A percentile compares a stretch with the other conserved stretches of the same genome.
Evolutionary conservation across 2,797 vertebrate species (phyloP).

Genomic region (Gastrophryne carolinensis): DNA sequence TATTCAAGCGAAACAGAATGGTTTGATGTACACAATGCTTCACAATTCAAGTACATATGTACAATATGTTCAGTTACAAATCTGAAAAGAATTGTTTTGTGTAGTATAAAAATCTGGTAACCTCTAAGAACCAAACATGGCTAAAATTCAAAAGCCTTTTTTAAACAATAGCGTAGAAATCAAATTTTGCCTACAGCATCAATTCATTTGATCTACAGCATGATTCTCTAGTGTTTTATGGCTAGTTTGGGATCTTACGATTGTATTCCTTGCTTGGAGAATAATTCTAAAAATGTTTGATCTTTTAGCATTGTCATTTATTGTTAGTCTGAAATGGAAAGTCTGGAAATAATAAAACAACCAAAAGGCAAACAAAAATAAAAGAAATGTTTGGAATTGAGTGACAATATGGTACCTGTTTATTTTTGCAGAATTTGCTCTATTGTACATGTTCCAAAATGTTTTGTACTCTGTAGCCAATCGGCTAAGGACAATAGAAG

Average conservation of each 20-base stretch:
- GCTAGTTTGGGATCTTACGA: constrained; percentile 28
- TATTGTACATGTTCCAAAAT: background rate
- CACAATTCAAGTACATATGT: background rate
- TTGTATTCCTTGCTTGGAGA: constrained; percentile 23
- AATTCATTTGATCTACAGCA: constrained; percentile 24
- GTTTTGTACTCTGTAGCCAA: background rate
- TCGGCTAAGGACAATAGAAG: background rate
- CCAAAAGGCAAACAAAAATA: constrained; percentile 21
- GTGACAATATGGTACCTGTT: constrained; percentile 15
- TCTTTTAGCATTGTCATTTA: constrained; percentile 45
- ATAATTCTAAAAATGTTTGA: constrained; percentile 44
- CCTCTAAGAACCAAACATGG: constrained; percentile 7
- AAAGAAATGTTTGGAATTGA: constrained; percentile 12
- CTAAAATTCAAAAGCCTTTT: constrained; percentile 34
- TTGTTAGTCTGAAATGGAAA: constrained; percentile 46
- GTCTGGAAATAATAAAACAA: constrained; percentile 44
- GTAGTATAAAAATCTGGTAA: constrained; percentile 20
- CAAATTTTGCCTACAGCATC: constrained; percentile 29
- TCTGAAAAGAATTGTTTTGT: background rate
- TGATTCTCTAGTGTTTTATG: constrained; percentile 29
- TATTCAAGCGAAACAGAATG: background rate
- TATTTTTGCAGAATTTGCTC: constrained; percentile 29
- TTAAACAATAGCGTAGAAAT: constrained; percentile 36
- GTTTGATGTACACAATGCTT: background rate
- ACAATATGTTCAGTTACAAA: background rate